Percentiles rank a stretch among this genome's conserved stretches.
Evolutionary conservation across 2,888 invertebrate genomes (phyloP).

Genomic region (Lycocerus yunnanus): DNA sequence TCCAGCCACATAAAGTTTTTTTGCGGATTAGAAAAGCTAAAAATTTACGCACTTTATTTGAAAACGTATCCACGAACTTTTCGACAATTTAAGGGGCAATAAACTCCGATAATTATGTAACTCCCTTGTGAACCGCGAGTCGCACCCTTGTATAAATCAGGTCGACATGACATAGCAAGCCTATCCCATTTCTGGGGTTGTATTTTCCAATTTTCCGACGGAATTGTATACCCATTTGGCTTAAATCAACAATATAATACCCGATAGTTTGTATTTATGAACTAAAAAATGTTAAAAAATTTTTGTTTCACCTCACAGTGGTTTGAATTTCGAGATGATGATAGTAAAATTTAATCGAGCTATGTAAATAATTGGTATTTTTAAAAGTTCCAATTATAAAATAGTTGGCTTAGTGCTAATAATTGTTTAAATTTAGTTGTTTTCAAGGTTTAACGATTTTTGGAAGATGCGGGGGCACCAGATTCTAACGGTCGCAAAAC

Average conservation of each 20-base stretch:
- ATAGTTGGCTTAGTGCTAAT: neutral
- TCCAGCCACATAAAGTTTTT: no score
- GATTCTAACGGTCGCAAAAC: neutral
- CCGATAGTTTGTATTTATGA: no score
- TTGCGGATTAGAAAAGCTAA: neutral
- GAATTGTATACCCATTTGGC: conserved; percentile 3
- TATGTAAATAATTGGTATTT: neutral
- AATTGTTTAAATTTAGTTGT: neutral
- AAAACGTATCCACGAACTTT: neutral
- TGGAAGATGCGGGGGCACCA: neutral
- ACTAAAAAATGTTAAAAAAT: neutral
- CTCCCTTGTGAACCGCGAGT: neutral
- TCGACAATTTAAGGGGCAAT: conserved; percentile 6
- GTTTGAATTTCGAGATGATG: neutral
- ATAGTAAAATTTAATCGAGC: neutral
- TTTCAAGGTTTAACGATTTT: neutral
- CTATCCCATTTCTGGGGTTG: conserved; percentile 4
- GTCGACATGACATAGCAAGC: neutral
- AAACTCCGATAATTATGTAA: conserved; percentile 7
- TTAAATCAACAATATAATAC: neutral
- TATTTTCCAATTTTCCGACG: conserved; percentile 9
- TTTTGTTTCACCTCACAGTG: neutral
- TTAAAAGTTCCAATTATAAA: conserved; percentile 2
- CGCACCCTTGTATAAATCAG: conserved; percentile 12
- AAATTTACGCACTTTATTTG: neutral